Base-by-base conservation (phyloP, 2,113 vertebrate species). In the Ptyas mucosa region DNA sequence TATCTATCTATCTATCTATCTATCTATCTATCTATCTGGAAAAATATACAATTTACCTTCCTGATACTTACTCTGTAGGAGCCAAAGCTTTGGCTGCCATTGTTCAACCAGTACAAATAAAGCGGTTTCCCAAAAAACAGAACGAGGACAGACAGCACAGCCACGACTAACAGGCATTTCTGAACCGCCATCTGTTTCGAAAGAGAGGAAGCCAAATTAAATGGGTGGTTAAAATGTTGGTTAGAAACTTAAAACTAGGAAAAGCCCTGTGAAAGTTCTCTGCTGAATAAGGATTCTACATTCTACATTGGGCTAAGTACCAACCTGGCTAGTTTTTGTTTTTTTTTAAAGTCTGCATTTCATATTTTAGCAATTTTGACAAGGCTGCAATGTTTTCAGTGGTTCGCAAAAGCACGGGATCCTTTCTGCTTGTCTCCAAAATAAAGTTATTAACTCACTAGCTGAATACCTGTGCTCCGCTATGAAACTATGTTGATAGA, bases 41-140 rank as follows among this genome's bases (percentile, higher is more conserved):
- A 34, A 57, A 34, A 85, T 8, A 91, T n/a, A n/a, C 58, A 46
- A 0, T 3, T 0, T 0, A 0, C 20, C 1, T 55, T 12, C 21
- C 54, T 4, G 64, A 0, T 11, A 89, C 98, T 97, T 58, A 99
- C 99, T 97, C 98, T 98, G 97, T 98, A 98, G 94, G 97, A 97
- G n/a, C 98, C 97, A 3, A 99, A 94, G 89, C 96, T 98, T 12
- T 93, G 97, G 85, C 97, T 97, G 91, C 99, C 98, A 0, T 98
- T 98, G 90, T 98, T 98, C 85, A 98, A 96, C 99, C 99, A 99
- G 58, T 98, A 97, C 58, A 99, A 97, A 97, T 99, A 99, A 49
- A 99, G 91, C 0, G 99, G 99, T 95, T 99, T 99, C 39, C 99
- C 99, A 93, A 99, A 87, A 93, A 99, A 97, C 94, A 99, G 96